These are phyloP conservation scores for Poecilia wingei DNA, from an alignment of 2,797 vertebrate genomes.

Conservation along the genomic window DNA sequence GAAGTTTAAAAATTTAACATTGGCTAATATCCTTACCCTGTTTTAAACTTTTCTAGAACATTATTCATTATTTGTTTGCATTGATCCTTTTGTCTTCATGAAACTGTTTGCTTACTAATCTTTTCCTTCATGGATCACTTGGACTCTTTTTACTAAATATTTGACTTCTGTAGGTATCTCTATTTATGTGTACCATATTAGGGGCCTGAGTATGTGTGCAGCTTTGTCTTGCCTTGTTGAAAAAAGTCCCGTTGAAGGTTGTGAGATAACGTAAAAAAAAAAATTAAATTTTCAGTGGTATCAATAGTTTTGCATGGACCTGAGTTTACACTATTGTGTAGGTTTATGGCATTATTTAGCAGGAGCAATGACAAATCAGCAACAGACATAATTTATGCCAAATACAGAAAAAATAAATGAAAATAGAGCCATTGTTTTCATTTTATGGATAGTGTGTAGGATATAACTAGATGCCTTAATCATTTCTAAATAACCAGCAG, in stretches of 20 bases:
- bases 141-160: not conserved
- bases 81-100: not conserved
- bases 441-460: conserved; percentile 28
- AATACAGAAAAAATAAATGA: not conserved
- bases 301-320: not conserved
- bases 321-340: not conserved
- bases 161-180: not conserved
- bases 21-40: not conserved
- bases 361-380: not conserved
- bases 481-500: conserved; percentile 62
- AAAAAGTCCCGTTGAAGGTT: not conserved
- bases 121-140: not conserved
- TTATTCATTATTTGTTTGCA: not conserved
- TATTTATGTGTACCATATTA: not conserved
- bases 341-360: conserved; percentile 5
- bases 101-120: not conserved
- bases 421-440: conserved; percentile 14
- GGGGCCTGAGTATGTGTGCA: not conserved
- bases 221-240: not conserved
- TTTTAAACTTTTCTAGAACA: not conserved
- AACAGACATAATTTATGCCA: not conserved
- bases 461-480: conserved; percentile 36
- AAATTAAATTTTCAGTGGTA: not conserved
- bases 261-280: not conserved
- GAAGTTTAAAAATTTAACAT: not conserved